These are phyloP conservation scores for Triops cancriformis DNA, from an alignment of 1,140 invertebrate genomes.

Conservation along the genomic window DNA sequence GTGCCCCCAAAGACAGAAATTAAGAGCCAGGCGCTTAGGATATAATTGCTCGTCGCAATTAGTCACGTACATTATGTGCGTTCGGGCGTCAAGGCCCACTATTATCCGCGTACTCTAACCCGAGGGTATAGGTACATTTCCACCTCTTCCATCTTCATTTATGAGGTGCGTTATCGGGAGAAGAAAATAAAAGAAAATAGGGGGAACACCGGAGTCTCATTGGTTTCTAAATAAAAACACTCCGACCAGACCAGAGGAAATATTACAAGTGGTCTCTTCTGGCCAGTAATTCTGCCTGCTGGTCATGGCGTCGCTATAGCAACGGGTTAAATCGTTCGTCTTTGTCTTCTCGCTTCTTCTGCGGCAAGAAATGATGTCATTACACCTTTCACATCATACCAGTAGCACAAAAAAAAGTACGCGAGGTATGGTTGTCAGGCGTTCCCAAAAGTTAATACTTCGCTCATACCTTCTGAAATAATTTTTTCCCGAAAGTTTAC, in stretches of 20 bases:
- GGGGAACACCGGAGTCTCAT: too few relatives aligned
- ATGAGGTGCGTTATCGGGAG: too few relatives aligned
- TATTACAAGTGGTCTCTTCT: not conserved
- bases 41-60: too few relatives aligned
- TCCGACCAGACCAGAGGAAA: not conserved
- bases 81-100: too few relatives aligned
- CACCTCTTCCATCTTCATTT: too few relatives aligned
- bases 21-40: too few relatives aligned
- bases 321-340: not conserved
- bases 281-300: not conserved
- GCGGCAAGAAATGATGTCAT: not conserved
- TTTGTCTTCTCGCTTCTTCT: not conserved
- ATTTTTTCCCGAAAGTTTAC: not conserved
- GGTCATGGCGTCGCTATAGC: not conserved
- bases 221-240: not conserved
- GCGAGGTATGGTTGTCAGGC: not conserved
- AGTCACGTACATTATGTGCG: too few relatives aligned
- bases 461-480: not conserved
- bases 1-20: too few relatives aligned
- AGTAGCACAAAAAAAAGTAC: not conserved
- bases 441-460: not conserved
- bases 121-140: too few relatives aligned
- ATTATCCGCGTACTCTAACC: too few relatives aligned
- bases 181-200: too few relatives aligned
- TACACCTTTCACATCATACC: not conserved